These are phyloP conservation scores for Pseudomyrmex concolor DNA, from an alignment of 1,140 invertebrate species.

Conservation along the genomic window DNA sequence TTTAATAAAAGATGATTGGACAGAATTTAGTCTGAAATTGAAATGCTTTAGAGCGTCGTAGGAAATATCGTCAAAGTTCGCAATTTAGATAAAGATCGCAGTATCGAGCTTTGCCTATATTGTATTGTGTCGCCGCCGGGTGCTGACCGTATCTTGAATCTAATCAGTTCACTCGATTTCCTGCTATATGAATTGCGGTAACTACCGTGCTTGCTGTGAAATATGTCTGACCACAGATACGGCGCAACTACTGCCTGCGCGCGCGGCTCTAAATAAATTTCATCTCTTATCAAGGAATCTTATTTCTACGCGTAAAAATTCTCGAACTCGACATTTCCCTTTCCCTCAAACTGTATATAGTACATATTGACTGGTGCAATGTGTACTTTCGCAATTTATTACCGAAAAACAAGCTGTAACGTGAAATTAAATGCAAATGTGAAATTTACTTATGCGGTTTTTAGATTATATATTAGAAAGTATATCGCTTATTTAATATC, in stretches of 20 bases:
- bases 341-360: neutral
- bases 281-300: slow-evolving; percentile 10
- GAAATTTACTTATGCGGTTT: no score
- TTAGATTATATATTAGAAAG: no score
- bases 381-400: no score
- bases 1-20: neutral
- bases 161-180: slow-evolving; percentile 52
- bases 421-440: no score
- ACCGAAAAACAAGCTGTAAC: no score
- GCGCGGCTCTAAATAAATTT: slow-evolving; percentile 38
- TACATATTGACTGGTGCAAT: no score
- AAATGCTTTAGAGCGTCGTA: neutral
- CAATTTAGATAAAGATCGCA: slow-evolving; percentile 48
- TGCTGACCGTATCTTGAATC: slow-evolving; percentile 45
- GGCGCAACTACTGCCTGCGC: slow-evolving; percentile 14
- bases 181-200: slow-evolving; percentile 47
- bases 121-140: slow-evolving; percentile 29
- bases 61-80: slow-evolving; percentile 30
- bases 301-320: slow-evolving; percentile 23
- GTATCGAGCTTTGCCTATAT: slow-evolving; percentile 22
- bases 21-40: slow-evolving; percentile 16
- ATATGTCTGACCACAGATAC: slow-evolving; percentile 20
- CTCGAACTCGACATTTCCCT: slow-evolving; percentile 13
- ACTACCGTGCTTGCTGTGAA: slow-evolving; percentile 37
- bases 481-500: neutral